phyloP scores from a whole-genome alignment of 2,113 vertebrate species.

The Pedetes capensis region DNA sequence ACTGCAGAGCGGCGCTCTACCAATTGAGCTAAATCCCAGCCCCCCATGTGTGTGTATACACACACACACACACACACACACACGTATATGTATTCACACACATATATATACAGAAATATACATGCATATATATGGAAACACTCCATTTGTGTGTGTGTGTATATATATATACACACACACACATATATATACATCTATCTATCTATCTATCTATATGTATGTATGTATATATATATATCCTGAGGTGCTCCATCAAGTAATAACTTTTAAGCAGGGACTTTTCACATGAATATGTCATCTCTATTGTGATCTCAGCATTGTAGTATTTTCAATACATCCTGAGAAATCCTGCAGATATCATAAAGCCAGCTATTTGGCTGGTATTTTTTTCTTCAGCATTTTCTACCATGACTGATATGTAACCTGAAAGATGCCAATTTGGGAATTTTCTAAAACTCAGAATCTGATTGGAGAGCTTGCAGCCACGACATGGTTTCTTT shows the following conservation, averaged over 20 bases:
- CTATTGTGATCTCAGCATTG: not conserved
- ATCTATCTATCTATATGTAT: too few species aligned
- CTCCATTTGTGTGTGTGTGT: too few species aligned
- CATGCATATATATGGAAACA: too few species aligned
- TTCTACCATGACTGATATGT: not conserved
- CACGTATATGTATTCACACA: too few species aligned
- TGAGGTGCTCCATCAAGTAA: not conserved
- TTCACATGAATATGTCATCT: not conserved
- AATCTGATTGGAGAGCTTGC: not conserved
- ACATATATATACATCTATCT: too few species aligned
- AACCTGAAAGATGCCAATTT: not conserved
- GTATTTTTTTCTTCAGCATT: constrained; percentile 22
- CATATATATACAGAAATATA: too few species aligned
- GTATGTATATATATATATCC: too few species aligned
- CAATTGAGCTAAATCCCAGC: too few species aligned
- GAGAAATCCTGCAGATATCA: not conserved
- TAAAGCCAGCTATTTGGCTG: not conserved
- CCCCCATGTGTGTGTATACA: too few species aligned
- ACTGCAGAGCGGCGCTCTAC: too few species aligned
- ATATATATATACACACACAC: too few species aligned
- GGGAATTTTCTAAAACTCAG: not conserved
- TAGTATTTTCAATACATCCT: not conserved
- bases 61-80: too few species aligned
- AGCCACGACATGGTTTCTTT: not conserved
- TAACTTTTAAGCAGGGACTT: not conserved